Evolutionary conservation across 1,140 invertebrate genomes (phyloP), one percentile per base, ranked within the genome.

Genomic region (Conopomorpha cramerella): DNA sequence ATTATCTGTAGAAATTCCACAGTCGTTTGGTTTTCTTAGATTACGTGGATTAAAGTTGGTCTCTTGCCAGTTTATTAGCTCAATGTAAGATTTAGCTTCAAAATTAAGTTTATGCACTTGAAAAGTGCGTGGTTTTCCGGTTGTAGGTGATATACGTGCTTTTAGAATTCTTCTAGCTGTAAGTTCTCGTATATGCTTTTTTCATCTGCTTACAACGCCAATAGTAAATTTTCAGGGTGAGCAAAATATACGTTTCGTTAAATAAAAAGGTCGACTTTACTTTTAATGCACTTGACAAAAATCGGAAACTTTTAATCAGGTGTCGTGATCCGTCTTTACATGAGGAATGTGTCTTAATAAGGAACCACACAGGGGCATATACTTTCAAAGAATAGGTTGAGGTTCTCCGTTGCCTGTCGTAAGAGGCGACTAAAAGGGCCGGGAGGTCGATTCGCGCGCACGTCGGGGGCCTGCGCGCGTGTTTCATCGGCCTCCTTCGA

Each of bases 221-320:
- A 34, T 35, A 68, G 36, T 25, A 66, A 4, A 39, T 67, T 71
- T 49, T 63, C 62, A 1, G 48, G 37, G 46, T 62, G 58, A n/a
- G 45, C n/a, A 35, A 15, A 37, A 43, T 14, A 31, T 39, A 7
- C 13, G 16, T 14, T 44, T n/a, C n/a, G n/a, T n/a, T n/a, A n/a
- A n/a, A n/a, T n/a, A n/a, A n/a, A n/a, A n/a, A n/a, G n/a, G n/a
- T n/a, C n/a, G n/a, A n/a, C n/a, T n/a, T n/a, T n/a, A n/a, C n/a
- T n/a, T n/a, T n/a, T n/a, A n/a, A n/a, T n/a, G n/a, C n/a, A n/a
- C n/a, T n/a, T n/a, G n/a, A n/a, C n/a, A n/a, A n/a, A n/a, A n/a
- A n/a, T n/a, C n/a, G n/a, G n/a, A n/a, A n/a, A n/a, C n/a, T n/a
- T n/a, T n/a, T n/a, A n/a, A n/a, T n/a, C n/a, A n/a, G n/a, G n/a